Percentiles rank a stretch among this genome's conserved stretches.
Evolutionary conservation across 2,888 invertebrate species (phyloP).

Genomic region (Boloria selene): DNA sequence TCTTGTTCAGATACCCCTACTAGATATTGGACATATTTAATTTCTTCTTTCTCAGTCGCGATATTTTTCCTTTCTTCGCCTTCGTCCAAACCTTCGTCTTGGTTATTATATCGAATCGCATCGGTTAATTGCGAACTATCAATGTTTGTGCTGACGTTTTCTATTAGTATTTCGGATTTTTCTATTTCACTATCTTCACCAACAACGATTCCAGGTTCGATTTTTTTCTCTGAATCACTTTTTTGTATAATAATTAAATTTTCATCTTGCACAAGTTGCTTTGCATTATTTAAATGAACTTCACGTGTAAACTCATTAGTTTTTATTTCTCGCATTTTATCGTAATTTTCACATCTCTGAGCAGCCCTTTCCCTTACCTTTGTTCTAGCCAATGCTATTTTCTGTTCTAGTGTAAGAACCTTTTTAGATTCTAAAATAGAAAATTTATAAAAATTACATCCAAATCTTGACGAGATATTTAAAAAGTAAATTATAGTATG

Average conservation of each 20-base stretch:
- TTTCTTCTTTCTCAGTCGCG: too few relatives aligned
- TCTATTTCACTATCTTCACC: neutral
- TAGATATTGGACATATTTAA: too few relatives aligned
- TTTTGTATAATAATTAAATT: constrained; percentile 35
- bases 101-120: too few relatives aligned
- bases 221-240: constrained; percentile 32
- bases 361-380: constrained; percentile 57
- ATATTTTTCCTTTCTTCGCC: too few relatives aligned
- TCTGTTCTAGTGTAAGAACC: constrained; percentile 56
- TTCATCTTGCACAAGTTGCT: constrained; percentile 38
- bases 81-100: too few relatives aligned
- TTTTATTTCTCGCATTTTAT: constrained; percentile 22
- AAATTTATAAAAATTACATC: constrained; percentile 18
- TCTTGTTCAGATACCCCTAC: too few relatives aligned
- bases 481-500: too few relatives aligned
- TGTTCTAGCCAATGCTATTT: constrained; percentile 61
- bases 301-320: neutral
- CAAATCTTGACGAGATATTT: neutral
- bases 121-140: too few relatives aligned
- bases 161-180: neutral
- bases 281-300: constrained; percentile 11
- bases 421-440: constrained; percentile 53
- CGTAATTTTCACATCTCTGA: constrained; percentile 41
- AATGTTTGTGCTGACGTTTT: neutral
- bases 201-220: constrained; percentile 27